phyloP scores from a whole-genome alignment of 2,113 vertebrate species.

The Notarius lentiginosus region DNA sequence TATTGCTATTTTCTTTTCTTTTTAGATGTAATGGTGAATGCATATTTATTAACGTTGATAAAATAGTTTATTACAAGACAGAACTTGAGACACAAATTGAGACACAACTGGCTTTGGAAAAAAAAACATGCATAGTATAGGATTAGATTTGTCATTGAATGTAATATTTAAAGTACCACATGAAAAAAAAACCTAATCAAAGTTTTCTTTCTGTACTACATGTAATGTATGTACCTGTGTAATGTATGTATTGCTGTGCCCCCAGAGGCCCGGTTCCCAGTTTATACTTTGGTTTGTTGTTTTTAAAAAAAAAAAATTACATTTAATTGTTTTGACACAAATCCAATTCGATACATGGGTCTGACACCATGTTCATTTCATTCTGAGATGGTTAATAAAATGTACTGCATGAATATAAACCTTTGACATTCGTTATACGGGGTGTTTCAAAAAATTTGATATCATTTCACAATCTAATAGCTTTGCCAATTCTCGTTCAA shows the following conservation, averaged over 20 bases:
- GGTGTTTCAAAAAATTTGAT: too few species aligned
- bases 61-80: background rate
- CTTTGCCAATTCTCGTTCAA: too few species aligned
- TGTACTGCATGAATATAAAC: background rate
- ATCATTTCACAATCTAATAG: too few species aligned
- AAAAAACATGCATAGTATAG: background rate
- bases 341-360: background rate
- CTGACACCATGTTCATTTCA: background rate
- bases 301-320: background rate
- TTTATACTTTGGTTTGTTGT: background rate
- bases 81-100: background rate
- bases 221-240: background rate
- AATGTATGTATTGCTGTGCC: background rate
- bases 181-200: background rate
- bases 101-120: background rate
- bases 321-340: background rate
- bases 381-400: background rate
- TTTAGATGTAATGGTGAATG: background rate
- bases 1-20: background rate
- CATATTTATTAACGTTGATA: background rate
- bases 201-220: background rate
- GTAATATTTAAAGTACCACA: background rate
- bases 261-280: background rate
- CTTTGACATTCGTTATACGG: background rate
- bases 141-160: background rate